phyloP scores from a whole-genome alignment of 2,113 vertebrate species.

The Elgaria multicarinata region DNA sequence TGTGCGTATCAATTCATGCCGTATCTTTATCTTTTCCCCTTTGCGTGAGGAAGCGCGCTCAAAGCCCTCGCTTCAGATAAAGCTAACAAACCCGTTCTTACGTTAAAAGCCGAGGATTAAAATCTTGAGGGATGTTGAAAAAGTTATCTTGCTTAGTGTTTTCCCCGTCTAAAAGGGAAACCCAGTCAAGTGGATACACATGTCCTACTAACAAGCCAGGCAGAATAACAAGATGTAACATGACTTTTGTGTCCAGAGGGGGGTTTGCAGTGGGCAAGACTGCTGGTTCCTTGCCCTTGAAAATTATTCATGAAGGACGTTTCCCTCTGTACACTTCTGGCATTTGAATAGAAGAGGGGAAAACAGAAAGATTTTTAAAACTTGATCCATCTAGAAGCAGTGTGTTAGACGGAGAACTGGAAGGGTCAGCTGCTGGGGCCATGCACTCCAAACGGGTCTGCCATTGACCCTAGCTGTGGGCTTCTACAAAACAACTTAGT shows the following conservation, averaged over 20 bases:
- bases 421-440: not conserved
- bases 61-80: not conserved
- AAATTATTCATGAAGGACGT: conserved; percentile 29
- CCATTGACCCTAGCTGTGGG: no score
- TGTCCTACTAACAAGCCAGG: conserved; percentile 20
- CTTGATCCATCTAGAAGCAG: not conserved
- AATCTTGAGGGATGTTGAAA: conserved; percentile 11
- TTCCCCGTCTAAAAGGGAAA: conserved; percentile 2
- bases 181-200: conserved; percentile 23
- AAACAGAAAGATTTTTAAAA: not conserved
- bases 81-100: not conserved
- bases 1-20: not conserved
- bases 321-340: conserved; percentile 1
- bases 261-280: not conserved
- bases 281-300: conserved; percentile 27
- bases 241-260: conserved; percentile 9
- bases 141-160: conserved; percentile 1
- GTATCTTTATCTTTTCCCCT: not conserved
- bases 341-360: not conserved
- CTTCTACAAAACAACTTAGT: no score
- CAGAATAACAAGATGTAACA: conserved; percentile 31
- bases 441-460: no score
- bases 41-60: not conserved
- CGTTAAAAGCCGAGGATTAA: conserved; percentile 8
- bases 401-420: not conserved